A percentile compares a stretch with the other conserved stretches of the same genome.
These are phyloP conservation scores for Cheirogaleus major DNA, from an alignment of 2,797 vertebrate genomes.

Conservation along the genomic window DNA sequence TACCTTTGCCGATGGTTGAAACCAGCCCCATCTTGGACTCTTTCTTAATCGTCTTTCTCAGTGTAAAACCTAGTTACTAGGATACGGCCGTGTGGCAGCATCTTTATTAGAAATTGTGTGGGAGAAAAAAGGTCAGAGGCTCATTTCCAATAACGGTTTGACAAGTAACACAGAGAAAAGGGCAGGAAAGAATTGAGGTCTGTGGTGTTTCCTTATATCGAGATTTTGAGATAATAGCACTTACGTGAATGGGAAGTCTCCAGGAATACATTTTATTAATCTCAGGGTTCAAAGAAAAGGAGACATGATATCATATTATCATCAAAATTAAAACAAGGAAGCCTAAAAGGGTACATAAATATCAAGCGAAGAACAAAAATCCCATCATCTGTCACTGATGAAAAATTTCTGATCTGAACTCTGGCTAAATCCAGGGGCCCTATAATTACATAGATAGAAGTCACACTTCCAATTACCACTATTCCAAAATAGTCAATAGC, in stretches of 20 bases:
- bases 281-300: constrained; percentile 46
- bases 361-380: constrained; percentile 43
- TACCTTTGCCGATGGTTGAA: constrained; percentile 65
- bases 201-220: constrained; percentile 64
- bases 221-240: constrained; percentile 61
- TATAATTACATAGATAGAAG: neutral
- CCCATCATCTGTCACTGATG: neutral
- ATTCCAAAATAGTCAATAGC: neutral
- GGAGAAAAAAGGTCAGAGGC: constrained; percentile 69
- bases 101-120: constrained; percentile 75
- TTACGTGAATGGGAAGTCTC: constrained; percentile 48
- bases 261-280: constrained; percentile 62
- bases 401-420: neutral
- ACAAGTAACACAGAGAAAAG: constrained; percentile 71
- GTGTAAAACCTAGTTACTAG: constrained; percentile 74
- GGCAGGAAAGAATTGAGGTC: constrained; percentile 54
- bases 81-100: constrained; percentile 48
- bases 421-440: neutral
- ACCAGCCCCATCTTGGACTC: constrained; percentile 3
- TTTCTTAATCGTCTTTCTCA: constrained; percentile 70
- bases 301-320: neutral
- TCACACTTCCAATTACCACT: neutral
- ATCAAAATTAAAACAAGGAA: constrained; percentile 53
- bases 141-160: constrained; percentile 72
- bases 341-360: constrained; percentile 3